Evolutionary conservation across 2,113 vertebrate species (phyloP), one percentile per base, ranked within the genome.

Genomic region (Gorsachius goisagi): DNA sequence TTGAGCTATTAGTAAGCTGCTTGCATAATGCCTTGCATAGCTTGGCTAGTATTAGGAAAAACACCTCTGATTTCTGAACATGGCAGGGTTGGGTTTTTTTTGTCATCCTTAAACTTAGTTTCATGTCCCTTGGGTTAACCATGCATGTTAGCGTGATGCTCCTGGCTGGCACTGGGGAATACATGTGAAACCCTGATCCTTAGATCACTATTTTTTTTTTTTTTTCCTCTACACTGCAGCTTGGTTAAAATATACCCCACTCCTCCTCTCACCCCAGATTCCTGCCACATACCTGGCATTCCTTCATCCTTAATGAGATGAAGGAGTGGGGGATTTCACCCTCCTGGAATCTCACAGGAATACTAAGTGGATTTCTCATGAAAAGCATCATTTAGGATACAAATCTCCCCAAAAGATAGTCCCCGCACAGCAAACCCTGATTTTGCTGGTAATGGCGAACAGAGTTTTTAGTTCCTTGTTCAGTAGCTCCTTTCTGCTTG

Each of bases 231-330:
- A 10, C 27, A 52, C 45, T 85, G 23, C 52, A 68, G 39, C 92
- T 84, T 60, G 15, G 85, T 90, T 93, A 93, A 96, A 96, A 88
- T 80, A 87, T 71, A 94, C 81, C 93, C 86, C 81, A 80, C 91
- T 95, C 89, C 95, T 94, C 92, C 94, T 94, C 96, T 97, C 95
- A 88, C 71, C 95, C 93, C 89, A 85, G 80, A 96, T 97, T 96
- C 92, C 93, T 97, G 78, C 92, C 86, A 96, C 95, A 96, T 97
- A 96, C 93, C 96, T 96, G 97, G 56, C 87, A 97, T 96, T 97
- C 95, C 56, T 97, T 97, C 81, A 91, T 86, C 80, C 88, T 90
- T 94, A 97, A 97, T 91, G 92, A 93, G 88, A 95, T 90, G 92
- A 94, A 93, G 83, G 86, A 95, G 92, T 93, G 95, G 93, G 95